phyloP scores from a whole-genome alignment of 2,888 invertebrate genomes.

The Diloba caeruleocephala region DNA sequence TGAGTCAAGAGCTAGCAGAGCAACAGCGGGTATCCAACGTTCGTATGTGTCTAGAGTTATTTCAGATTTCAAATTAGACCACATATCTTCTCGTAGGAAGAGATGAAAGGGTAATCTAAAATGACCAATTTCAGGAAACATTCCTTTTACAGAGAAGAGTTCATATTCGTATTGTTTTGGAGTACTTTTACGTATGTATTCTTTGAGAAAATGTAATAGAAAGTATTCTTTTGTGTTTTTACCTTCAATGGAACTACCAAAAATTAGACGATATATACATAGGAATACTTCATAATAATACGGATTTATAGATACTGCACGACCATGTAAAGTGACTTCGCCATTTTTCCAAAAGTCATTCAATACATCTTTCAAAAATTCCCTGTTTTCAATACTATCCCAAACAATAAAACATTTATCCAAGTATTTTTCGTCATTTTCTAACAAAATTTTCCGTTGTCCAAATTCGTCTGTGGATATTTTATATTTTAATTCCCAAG shows the following conservation, averaged over 20 bases:
- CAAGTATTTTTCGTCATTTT: slow-evolving; percentile 70
- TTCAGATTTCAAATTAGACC: slow-evolving; percentile 86
- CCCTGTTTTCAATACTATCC: slow-evolving; percentile 80
- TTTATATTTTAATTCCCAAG: slow-evolving; percentile 82
- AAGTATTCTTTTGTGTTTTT: slow-evolving; percentile 79
- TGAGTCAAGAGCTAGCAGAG: slow-evolving; percentile 77
- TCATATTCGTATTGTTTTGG: slow-evolving; percentile 87
- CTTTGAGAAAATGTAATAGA: slow-evolving; percentile 80
- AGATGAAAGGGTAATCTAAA: slow-evolving; percentile 85
- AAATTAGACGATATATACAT: slow-evolving; percentile 80
- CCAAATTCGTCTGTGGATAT: slow-evolving; percentile 71
- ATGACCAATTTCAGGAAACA: slow-evolving; percentile 86
- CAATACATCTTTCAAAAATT: slow-evolving; percentile 77
- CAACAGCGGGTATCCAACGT: slow-evolving; percentile 81
- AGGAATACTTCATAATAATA: slow-evolving; percentile 85
- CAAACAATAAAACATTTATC: slow-evolving; percentile 75
- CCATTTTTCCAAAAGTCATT: slow-evolving; percentile 86
- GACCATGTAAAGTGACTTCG: slow-evolving; percentile 82
- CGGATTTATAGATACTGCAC: slow-evolving; percentile 80
- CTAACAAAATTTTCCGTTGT: slow-evolving; percentile 66
- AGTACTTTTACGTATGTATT: slow-evolving; percentile 77
- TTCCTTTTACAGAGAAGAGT: slow-evolving; percentile 83
- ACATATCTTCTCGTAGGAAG: slow-evolving; percentile 85
- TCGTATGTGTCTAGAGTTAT: slow-evolving; percentile 86
- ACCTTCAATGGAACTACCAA: slow-evolving; percentile 65